These are phyloP conservation scores for Arrhopalites spinosus DNA, from an alignment of 2,888 invertebrate species.

Conservation along the genomic window DNA sequence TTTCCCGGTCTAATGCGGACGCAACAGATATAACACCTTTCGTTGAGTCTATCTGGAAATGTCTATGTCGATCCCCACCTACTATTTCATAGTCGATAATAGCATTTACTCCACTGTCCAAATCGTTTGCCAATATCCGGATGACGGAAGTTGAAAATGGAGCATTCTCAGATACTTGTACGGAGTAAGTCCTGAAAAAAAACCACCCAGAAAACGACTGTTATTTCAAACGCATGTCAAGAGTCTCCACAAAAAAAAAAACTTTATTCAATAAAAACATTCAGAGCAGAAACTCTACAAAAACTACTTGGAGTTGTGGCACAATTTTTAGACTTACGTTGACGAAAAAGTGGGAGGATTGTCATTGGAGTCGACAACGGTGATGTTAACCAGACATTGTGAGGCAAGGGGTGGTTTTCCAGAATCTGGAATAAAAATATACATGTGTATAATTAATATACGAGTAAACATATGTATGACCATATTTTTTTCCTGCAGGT, in stretches of 20 bases:
- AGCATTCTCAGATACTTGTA: constrained; percentile 79
- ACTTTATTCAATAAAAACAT: not conserved
- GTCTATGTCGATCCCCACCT: constrained; percentile 74
- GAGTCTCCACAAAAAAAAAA: not conserved
- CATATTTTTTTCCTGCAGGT: too few species aligned
- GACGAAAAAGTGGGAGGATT: constrained; percentile 78
- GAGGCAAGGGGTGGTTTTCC: constrained; percentile 87
- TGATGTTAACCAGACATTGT: constrained; percentile 83
- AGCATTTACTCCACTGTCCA: constrained; percentile 80
- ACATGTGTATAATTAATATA: too few species aligned
- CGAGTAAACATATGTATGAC: too few species aligned
- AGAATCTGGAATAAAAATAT: constrained; percentile 72
- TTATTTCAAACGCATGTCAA: not conserved
- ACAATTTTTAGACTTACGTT: not conserved
- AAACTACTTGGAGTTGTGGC: not conserved
- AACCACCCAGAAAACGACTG: not conserved
- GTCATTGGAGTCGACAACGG: constrained; percentile 84
- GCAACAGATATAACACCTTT: constrained; percentile 78
- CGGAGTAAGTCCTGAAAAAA: constrained; percentile 68
- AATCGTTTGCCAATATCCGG: constrained; percentile 80
- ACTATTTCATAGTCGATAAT: constrained; percentile 77
- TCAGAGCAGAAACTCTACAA: not conserved
- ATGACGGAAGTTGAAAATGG: constrained; percentile 72
- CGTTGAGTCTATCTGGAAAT: constrained; percentile 77
- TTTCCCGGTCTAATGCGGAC: constrained; percentile 80